Base-by-base conservation (phyloP, 2,797 vertebrate genomes). In the Manis pentadactyla region DNA sequence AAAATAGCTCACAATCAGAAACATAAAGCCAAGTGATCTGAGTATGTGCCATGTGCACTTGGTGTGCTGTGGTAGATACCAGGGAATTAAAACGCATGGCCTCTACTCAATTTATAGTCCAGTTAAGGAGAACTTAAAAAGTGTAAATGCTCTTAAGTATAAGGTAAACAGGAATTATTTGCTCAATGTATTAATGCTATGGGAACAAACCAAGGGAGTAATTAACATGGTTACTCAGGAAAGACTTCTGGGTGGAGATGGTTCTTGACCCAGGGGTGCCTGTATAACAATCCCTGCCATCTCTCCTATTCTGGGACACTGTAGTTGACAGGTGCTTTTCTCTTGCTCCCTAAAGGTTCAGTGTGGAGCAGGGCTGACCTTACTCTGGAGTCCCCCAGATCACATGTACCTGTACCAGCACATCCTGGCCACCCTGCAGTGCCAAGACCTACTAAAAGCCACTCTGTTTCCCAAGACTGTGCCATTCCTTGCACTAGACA, bases 361-460 rank as follows among this genome's bases (percentile, higher is more conserved):
- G 84, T 99, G 99, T 1, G 99, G 99, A 0, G 98, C 99, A n/a
- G 98, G 99, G 66, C 98, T 99, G 92, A 97, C 96, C 0, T 96
- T 99, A 4, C 99, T 99, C 8, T 99, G 99, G 99, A 99, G 99
- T 1, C 99, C 99, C 0, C 98, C 99, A 0, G 99, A 99, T 98
- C 99, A 99, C 98, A 99, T 99, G 99, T 99, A 99, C 95, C 97
- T 99, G 59, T 99, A 99, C 97, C 99, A 99, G 85, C 99, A 99
- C 94, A 86, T 98, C 77, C 98, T 99, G 42, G 99, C 99, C 96
- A 99, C 99, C 81, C 93, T 98, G 92, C 98, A 98, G 78, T 99
- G 99, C 97, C 99, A 98, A 55, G 96, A 95, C 68, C 98, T 99
- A 71, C 98, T 99, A 85, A 78, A 63, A 74, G 87, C 95, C 0